phyloP scores from a whole-genome alignment of 2,888 invertebrate species.

The Balanococcus diminutus region DNA sequence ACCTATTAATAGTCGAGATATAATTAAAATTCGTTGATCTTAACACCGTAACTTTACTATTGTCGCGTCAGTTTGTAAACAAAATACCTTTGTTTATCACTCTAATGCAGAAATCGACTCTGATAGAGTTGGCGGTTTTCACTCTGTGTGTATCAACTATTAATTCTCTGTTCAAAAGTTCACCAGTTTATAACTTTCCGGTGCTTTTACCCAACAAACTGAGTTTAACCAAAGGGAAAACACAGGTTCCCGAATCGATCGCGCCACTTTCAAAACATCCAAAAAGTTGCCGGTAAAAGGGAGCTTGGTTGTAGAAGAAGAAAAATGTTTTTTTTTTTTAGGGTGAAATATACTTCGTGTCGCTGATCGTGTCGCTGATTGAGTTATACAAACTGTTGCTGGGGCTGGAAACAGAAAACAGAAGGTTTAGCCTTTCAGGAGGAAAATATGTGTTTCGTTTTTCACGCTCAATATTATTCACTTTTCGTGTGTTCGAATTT shows the following conservation, averaged over 20 bases:
- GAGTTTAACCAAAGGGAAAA: neutral
- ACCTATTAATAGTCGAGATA: neutral
- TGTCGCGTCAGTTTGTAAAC: neutral
- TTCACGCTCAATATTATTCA: too few species aligned
- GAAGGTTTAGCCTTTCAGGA: neutral
- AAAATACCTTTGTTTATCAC: neutral
- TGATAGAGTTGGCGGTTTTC: neutral
- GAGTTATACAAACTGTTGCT: neutral
- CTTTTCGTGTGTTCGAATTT: neutral
- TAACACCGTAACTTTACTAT: neutral
- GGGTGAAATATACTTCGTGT: neutral
- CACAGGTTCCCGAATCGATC: neutral
- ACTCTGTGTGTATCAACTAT: neutral
- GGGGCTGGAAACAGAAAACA: neutral
- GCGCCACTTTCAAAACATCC: neutral
- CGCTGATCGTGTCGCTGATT: neutral
- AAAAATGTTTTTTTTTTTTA: neutral
- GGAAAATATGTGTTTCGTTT: too few species aligned
- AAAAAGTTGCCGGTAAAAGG: neutral
- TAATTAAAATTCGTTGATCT: neutral
- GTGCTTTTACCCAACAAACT: neutral
- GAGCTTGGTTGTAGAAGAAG: neutral
- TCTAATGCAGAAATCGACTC: neutral
- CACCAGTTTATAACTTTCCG: neutral
- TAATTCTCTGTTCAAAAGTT: neutral